These are phyloP conservation scores for Oophaga sylvatica DNA, from an alignment of 2,797 vertebrate genomes.

Conservation along the genomic window DNA sequence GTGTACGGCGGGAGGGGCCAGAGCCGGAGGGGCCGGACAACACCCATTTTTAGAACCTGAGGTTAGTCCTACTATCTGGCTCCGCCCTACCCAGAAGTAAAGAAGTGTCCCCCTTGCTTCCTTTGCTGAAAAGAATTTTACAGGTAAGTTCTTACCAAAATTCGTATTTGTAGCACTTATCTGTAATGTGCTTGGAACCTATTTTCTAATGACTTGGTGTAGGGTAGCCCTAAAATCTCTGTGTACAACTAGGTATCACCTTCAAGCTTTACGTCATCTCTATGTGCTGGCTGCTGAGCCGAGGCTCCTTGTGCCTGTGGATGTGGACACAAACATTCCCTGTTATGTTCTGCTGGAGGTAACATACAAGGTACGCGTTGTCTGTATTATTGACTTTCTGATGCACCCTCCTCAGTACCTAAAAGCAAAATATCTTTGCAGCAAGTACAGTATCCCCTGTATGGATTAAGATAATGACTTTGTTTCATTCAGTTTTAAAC, in stretches of 20 bases:
- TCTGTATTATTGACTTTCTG: neutral
- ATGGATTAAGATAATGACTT: neutral
- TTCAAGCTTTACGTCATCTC: conserved; percentile 93
- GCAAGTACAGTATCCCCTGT: too few species aligned
- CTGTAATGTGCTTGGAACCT: neutral
- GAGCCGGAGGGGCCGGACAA: too few species aligned
- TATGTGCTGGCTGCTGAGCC: conserved; percentile 93
- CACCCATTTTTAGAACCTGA: too few species aligned
- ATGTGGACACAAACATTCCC: conserved; percentile 91
- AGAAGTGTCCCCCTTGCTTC: too few species aligned
- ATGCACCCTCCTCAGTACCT: neutral
- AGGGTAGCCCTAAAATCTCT: neutral
- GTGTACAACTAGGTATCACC: conserved; percentile 83
- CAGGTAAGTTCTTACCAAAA: too few species aligned
- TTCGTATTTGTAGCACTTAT: neutral
- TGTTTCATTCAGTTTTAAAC: neutral
- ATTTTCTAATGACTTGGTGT: neutral
- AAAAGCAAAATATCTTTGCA: neutral
- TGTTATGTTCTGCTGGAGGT: conserved; percentile 94
- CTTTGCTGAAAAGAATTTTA: too few species aligned
- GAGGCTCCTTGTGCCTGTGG: conserved; percentile 90
- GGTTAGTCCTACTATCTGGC: too few species aligned
- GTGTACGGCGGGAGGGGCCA: too few species aligned
- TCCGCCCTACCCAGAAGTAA: too few species aligned
- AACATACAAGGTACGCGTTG: conserved; percentile 88